Conservation (phyloP, 2,888 invertebrate genomes). For the Drosophila trichaetosa region DNA sequence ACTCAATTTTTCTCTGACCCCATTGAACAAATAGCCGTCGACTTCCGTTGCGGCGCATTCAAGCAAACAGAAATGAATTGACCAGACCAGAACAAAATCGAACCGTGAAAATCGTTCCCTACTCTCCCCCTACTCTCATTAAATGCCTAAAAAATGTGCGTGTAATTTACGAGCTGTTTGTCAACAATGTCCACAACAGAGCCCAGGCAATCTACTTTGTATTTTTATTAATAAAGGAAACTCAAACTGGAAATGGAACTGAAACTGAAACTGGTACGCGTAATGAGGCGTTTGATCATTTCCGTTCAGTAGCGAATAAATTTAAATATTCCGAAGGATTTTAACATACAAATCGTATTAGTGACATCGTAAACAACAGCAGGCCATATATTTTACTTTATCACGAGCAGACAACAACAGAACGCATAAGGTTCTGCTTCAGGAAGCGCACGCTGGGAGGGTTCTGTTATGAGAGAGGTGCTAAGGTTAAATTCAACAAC, state of each 20-base stretch:
- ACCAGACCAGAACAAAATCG: slow-evolving; percentile 20
- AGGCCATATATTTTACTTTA: slow-evolving; percentile 30
- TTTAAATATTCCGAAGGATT: slow-evolving; percentile 49
- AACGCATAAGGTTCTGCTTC: slow-evolving; percentile 8
- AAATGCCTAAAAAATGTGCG: slow-evolving; percentile 67
- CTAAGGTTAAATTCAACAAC: not conserved
- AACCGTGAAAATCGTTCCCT: slow-evolving; percentile 36
- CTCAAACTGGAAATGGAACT: slow-evolving; percentile 24
- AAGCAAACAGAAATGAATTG: slow-evolving; percentile 23
- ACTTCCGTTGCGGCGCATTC: slow-evolving; percentile 69
- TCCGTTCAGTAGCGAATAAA: slow-evolving; percentile 57
- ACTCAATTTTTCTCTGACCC: slow-evolving; percentile 47
- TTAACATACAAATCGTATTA: slow-evolving; percentile 59
- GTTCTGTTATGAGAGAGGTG: not conserved
- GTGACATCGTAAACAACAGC: slow-evolving; percentile 37
- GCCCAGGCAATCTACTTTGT: slow-evolving; percentile 62
- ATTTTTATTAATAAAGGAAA: slow-evolving; percentile 50
- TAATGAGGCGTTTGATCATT: slow-evolving; percentile 71
- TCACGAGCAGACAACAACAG: slow-evolving; percentile 9
- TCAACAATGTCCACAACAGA: slow-evolving; percentile 68
- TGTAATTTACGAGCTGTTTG: slow-evolving; percentile 78
- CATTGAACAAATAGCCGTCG: slow-evolving; percentile 39
- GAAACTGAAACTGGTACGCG: slow-evolving; percentile 36
- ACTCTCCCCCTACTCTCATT: slow-evolving; percentile 36
- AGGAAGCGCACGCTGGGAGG: not conserved